Evolutionary conservation across 1,140 invertebrate species (phyloP), one percentile per base, ranked within the genome.

Genomic region (Drosophila tsacasi): DNA sequence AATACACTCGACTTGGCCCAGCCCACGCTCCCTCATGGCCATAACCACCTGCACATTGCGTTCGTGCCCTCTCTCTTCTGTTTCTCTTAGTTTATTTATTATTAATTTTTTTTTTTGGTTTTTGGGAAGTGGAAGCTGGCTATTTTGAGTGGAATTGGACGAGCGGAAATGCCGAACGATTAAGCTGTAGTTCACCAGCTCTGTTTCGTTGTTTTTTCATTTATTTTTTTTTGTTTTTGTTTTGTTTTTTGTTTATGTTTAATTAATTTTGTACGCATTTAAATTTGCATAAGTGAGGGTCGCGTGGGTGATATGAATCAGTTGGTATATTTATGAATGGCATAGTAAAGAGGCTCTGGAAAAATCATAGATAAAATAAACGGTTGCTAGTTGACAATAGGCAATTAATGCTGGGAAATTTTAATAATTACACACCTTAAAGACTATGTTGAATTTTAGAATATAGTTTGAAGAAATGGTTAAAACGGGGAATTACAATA

Each of bases 161-260:
- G 81, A 89, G 75, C 85, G 85, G 85, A 89, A 89, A 90, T 85
- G 59, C 81, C 76, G 59, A 54, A 40, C 86, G 72, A 90, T 91
- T 91, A 90, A 91, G 79, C 65, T 90, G 85, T 90, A 81, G 79
- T 68, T 72, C 55, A 79, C 73, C 57, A 67, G 79, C 57, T 62
- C 46, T 62, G 79, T 74, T 79, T 63, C 63, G 71, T 19, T 30
- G 21, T 76, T 60, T 57, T 57, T 54, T 55, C 15, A n/a, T 23
- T 37, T 13, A 27, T 19, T 19, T 50, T 27, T 30, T 52, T 0
- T 5, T 30, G 30, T 0, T 5, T 23, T 21, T 46, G 17, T 21
- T 54, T 35, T 77, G 32, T 77, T 25, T 52, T 30, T 17, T 75
- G 54, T 67, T 60, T 71, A 50, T 57, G 69, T 32, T 66, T 64